A percentile compares a stretch with the other conserved stretches of the same genome.
phyloP scores from a whole-genome alignment of 2,888 invertebrate genomes.

The Dioctria rufipes region DNA sequence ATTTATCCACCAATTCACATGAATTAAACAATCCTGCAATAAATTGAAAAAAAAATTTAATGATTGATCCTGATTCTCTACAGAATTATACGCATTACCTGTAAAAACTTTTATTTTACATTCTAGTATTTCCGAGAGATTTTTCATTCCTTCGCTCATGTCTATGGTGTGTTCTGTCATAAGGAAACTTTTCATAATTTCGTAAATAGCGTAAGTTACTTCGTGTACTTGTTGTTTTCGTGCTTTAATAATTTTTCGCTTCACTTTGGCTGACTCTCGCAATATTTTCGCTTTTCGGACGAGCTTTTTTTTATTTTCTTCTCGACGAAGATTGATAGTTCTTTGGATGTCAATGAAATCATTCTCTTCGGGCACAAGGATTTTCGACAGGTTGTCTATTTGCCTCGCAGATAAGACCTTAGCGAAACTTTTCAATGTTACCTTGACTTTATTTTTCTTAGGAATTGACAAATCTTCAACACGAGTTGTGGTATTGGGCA shows the following conservation, averaged over 20 bases:
- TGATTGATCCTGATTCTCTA: background rate
- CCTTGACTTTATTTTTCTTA: conserved; percentile 62
- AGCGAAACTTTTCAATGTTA: conserved; percentile 63
- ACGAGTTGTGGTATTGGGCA: conserved; percentile 67
- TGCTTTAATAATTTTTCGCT: conserved; percentile 61
- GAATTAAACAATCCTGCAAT: conserved; percentile 62
- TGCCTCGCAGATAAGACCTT: conserved; percentile 63
- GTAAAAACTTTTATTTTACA: conserved; percentile 66
- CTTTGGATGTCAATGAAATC: conserved; percentile 64
- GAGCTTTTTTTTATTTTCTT: conserved; percentile 65
- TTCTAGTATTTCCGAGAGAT: conserved; percentile 64
- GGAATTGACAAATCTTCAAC: conserved; percentile 66
- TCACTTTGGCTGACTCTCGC: background rate
- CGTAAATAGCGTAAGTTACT: conserved; percentile 66
- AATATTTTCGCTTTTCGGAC: conserved; percentile 59
- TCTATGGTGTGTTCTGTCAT: conserved; percentile 66
- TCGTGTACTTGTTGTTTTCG: conserved; percentile 65
- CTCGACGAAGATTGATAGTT: conserved; percentile 66
- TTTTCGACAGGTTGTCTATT: conserved; percentile 62
- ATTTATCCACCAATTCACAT: conserved; percentile 60
- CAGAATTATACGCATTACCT: conserved; percentile 60
- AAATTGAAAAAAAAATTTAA: background rate
- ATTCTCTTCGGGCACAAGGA: conserved; percentile 62
- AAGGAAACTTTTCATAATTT: conserved; percentile 68
- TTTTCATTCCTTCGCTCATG: conserved; percentile 56